These are phyloP conservation scores for Caenorhabditis wallacei DNA, from an alignment of 2,888 invertebrate genomes.

Conservation along the genomic window DNA sequence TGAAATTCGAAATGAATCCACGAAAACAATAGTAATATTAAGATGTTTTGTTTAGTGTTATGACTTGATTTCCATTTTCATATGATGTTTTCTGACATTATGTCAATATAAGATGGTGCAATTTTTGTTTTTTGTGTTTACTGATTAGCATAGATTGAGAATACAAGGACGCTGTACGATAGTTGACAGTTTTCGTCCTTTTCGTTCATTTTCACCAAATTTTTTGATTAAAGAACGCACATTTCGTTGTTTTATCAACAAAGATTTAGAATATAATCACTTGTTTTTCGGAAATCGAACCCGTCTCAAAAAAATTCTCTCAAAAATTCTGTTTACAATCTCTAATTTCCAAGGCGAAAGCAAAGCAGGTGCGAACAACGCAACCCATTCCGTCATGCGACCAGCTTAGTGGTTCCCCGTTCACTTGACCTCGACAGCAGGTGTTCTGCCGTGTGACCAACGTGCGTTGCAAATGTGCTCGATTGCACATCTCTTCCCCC, in stretches of 20 bases:
- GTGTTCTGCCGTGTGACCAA: slow-evolving; percentile 15
- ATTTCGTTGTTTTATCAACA: background rate
- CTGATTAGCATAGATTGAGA: background rate
- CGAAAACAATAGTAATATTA: background rate
- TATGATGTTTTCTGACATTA: background rate
- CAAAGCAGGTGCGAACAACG: slow-evolving; percentile 10
- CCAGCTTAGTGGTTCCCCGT: slow-evolving; percentile 9
- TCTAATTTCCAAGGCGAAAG: background rate
- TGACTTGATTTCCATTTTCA: background rate
- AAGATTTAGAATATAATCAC: no score
- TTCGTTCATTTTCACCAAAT: no score
- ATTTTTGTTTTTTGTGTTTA: slow-evolving; percentile 1
- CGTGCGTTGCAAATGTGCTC: slow-evolving; percentile 41
- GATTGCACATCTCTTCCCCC: slow-evolving; percentile 25
- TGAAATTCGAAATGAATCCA: slow-evolving; percentile 11
- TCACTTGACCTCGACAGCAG: slow-evolving; percentile 18
- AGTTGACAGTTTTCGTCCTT: no score
- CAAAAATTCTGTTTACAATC: background rate
- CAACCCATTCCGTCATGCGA: slow-evolving; percentile 24
- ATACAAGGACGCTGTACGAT: no score
- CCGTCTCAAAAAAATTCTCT: background rate
- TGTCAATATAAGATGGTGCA: background rate
- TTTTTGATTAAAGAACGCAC: background rate
- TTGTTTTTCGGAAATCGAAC: no score
- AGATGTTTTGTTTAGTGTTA: background rate